Evolutionary conservation across 2,113 vertebrate species (phyloP).

Genomic region (Stigmatopora argus): DNA sequence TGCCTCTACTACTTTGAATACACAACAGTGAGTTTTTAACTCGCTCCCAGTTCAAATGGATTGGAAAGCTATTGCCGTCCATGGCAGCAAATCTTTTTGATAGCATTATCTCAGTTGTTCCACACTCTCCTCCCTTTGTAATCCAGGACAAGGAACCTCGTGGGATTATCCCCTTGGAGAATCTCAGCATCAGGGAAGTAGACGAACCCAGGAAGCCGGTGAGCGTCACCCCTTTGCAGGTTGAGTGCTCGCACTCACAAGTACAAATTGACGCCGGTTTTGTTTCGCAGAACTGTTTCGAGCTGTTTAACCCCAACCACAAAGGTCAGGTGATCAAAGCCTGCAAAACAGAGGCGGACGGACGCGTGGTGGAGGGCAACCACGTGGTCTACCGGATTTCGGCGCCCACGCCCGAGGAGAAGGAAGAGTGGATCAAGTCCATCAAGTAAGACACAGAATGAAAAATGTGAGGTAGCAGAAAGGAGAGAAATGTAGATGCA

Average conservation of each 20-base stretch:
- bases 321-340: constrained; percentile 98
- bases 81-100: no score
- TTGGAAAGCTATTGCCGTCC: no score
- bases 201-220: constrained; percentile 96
- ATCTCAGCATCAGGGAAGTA: constrained; percentile 96
- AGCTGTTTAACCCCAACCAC: constrained; percentile 94
- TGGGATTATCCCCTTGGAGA: constrained; percentile 96
- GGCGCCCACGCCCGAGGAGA: constrained; percentile 92
- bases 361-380: constrained; percentile 95
- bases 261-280: background rate
- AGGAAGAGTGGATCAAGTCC: constrained; percentile 98
- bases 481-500: no score
- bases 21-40: constrained; percentile 81
- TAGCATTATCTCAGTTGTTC: background rate
- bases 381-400: constrained; percentile 98
- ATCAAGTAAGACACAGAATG: constrained; percentile 81
- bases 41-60: no score
- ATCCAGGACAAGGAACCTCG: constrained; percentile 92
- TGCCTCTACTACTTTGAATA: constrained; percentile 97
- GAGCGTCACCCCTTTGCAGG: constrained; percentile 48
- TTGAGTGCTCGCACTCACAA: background rate
- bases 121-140: constrained; percentile 13
- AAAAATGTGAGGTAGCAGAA: no score
- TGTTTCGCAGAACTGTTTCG: constrained; percentile 87
- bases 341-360: constrained; percentile 96